A percentile compares a stretch with the other conserved stretches of the same genome.
phyloP scores from a whole-genome alignment of 2,888 invertebrate species.

The Drosophila lutescens region DNA sequence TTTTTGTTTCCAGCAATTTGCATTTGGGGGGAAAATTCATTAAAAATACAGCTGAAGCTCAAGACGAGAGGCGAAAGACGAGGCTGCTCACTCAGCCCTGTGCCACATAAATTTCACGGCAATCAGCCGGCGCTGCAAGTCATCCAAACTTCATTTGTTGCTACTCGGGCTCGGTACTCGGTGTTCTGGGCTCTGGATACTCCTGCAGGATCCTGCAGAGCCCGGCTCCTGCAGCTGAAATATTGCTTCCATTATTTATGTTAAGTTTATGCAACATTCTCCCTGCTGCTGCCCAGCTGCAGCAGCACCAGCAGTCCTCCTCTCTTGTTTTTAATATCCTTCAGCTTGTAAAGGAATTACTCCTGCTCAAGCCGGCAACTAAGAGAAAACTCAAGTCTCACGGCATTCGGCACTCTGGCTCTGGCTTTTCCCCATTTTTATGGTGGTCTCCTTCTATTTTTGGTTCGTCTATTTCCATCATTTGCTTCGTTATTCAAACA shows the following conservation, averaged over 20 bases:
- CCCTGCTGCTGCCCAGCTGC: conserved; percentile 31
- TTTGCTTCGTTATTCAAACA: conserved; percentile 69
- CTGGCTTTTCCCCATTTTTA: conserved; percentile 7
- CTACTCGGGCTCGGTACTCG: conserved; percentile 51
- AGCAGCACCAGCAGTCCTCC: conserved; percentile 52
- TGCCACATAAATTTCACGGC: conserved; percentile 76
- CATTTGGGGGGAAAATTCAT: conserved; percentile 45
- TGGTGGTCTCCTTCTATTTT: conserved; percentile 2
- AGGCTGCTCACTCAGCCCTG: conserved; percentile 29
- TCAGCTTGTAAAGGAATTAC: conserved; percentile 76
- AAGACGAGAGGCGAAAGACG: conserved; percentile 8
- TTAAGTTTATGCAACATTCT: conserved; percentile 77
- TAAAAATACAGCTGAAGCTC: conserved; percentile 46
- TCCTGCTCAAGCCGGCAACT: conserved; percentile 43
- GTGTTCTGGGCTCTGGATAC: conserved; percentile 26
- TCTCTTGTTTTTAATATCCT: conserved; percentile 80
- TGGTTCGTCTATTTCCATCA: conserved; percentile 60
- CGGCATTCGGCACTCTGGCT: conserved; percentile 56
- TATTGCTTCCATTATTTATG: conserved; percentile 79
- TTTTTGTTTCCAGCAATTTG: conserved; percentile 31
- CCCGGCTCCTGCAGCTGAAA: conserved; percentile 61
- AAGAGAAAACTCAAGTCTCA: conserved; percentile 49
- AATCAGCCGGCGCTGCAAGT: conserved; percentile 76
- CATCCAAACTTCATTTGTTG: conserved; percentile 80
- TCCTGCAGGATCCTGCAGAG: conserved; percentile 37